A percentile compares a stretch with the other conserved stretches of the same genome.
Evolutionary conservation across 2,888 invertebrate genomes (phyloP).

Genomic region (Dastarcus helophoroides): DNA sequence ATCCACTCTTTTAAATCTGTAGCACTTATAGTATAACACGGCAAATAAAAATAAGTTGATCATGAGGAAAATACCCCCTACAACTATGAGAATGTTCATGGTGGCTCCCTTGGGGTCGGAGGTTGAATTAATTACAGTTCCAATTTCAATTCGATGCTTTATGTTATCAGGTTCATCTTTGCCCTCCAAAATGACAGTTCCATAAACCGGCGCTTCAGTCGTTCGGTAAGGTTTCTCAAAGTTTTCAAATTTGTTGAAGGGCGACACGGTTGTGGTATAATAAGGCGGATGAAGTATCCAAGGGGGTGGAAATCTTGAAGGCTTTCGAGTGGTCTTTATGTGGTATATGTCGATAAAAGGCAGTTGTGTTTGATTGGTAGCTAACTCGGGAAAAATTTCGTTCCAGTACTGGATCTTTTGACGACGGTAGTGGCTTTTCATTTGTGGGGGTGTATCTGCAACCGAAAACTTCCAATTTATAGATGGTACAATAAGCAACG

Average conservation of each 20-base stretch:
- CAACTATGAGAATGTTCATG: conserved; percentile 49
- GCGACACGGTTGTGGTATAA: conserved; percentile 14
- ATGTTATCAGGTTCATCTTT: conserved; percentile 17
- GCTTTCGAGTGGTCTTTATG: conserved; percentile 6
- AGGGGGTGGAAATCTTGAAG: conserved; percentile 21
- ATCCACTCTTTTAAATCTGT: conserved; percentile 43
- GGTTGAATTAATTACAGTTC: conserved; percentile 34
- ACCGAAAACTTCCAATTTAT: no score
- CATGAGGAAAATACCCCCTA: conserved; percentile 59
- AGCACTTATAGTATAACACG: conserved; percentile 55
- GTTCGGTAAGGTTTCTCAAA: conserved; percentile 16
- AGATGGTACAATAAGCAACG: no score
- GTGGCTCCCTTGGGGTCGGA: conserved; percentile 40
- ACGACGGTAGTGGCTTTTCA: conserved; percentile 63
- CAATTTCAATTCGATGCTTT: conserved; percentile 18
- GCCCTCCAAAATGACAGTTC: conserved; percentile 14
- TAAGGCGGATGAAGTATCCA: conserved; percentile 15
- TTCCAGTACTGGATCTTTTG: conserved; percentile 78
- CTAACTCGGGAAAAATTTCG: conserved; percentile 62
- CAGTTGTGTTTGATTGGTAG: conserved; percentile 22
- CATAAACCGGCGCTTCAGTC: conserved; percentile 10
- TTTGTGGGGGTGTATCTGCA: conserved; percentile 64
- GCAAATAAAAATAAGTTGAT: conserved; percentile 61
- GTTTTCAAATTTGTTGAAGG: conserved; percentile 18
- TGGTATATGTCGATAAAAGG: conserved; percentile 1